Base-by-base conservation (phyloP, 2,797 vertebrate genomes). In the Lagodon rhomboides region DNA sequence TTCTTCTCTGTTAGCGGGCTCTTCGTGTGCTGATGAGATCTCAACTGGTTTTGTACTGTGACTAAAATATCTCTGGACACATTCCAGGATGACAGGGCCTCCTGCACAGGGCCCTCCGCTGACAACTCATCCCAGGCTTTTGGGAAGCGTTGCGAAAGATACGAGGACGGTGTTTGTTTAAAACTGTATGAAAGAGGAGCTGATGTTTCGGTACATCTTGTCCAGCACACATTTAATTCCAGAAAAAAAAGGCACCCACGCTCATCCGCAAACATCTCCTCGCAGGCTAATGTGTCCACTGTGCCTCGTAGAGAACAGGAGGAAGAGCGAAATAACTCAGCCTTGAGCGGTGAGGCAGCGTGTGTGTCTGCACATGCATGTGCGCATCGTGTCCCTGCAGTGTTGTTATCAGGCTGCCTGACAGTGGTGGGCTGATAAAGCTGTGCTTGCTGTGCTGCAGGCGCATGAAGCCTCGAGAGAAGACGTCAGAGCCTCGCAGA, bases 61-160 rank as follows among this genome's bases (percentile, higher is more conserved):
- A 86, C 80, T 70, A 68, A 89, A 85, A 86, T 80, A 85, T 75
- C 73, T 62, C 80, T 75, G 86, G 80, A 84, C 68, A 64, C 22
- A 46, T 77, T 87, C 80, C 79, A 83, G 77, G 63, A 82, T 82
- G 76, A 91, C 73, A 68, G 2, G 83, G 75, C 54, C 22, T 47
- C 65, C 46, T 62, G 66, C 75, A 73, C 54, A 3, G 16, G 68
- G 73, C 65, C 34, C 56, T 74, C 79, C n/a, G 23, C 64, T 12
- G 80, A 76, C 43, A 3, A 82, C 65, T 86, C 85, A 88, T 34
- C 23, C 23, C 0, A 13, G 18, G 63, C 68, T 53, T 79, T 63
- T n/a, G 50, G 69, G 56, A 41, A 83, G 51, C 2, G 4, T 34
- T 70, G 67, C 71, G 85, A 68, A 83, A 77, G 79, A 77, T 84